Evolutionary conservation across 2,888 invertebrate genomes (phyloP), one percentile per base, ranked within the genome.

Genomic region (Drosophila nr. perissopoda): DNA sequence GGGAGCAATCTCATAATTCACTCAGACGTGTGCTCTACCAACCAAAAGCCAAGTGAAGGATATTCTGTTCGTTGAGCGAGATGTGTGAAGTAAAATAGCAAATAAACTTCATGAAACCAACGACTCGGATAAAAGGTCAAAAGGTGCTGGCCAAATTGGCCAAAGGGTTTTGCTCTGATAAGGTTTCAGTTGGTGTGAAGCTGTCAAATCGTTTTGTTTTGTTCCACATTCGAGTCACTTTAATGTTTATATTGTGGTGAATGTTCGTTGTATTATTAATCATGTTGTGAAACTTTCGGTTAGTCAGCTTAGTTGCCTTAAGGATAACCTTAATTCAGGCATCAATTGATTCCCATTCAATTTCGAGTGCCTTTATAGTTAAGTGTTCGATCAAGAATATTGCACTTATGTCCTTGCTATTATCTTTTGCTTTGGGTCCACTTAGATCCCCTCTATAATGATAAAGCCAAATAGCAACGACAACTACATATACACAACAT

Each of bases 1-100:
- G n/a, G 49, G 38, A 40, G 53, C 52, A 57, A 51, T 64, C 56
- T 62, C 80, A 84, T 87, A 89, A 78, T 70, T 87, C 58, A 65
- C 66, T 45, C 38, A 52, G 25, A 58, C 45, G 31, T 59, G 63
- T 38, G 65, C 31, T 31, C 40, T 8, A 38, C 49, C 65, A 45
- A 8, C 49, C 21, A 38, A 31, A 31, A 21, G 36, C 36, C 38
- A 68, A 62, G n/a, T 71, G 56, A 60, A 62, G 53, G 54, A 61
- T 75, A 70, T 79, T 75, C 64, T 38, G 52, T 62, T 68, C 51
- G 67, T 66, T 60, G 62, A 63, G 52, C 36, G n/a, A 31, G 54
- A 36, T 38, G 27, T 40, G 49, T 21, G 25, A 25, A 34, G 27
- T 10, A 25, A 76, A 80, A 66, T 60, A 40, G 34, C 40, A 51